A percentile compares a stretch with the other conserved stretches of the same genome.
These are phyloP conservation scores for Pachliopta kotzebuea DNA, from an alignment of 2,888 invertebrate species.

Conservation along the genomic window DNA sequence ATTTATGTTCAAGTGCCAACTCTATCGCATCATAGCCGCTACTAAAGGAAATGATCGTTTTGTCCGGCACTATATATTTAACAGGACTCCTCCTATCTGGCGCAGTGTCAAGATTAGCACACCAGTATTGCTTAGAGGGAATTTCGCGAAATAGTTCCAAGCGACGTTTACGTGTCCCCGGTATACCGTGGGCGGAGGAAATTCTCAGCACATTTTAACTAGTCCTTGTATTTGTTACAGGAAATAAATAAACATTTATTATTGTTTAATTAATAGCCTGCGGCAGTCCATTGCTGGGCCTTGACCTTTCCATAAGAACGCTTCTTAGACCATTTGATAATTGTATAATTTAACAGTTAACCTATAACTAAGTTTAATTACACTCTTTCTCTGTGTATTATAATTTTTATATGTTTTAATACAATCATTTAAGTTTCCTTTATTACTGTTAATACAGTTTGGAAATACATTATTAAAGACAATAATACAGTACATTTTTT, in stretches of 20 bases:
- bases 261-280: no score
- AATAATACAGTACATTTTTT: no score
- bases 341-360: no score
- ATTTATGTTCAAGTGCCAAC: not conserved
- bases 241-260: not conserved
- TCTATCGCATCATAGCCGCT: conserved; percentile 2
- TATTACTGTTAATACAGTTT: no score
- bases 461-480: no score
- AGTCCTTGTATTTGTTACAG: not conserved
- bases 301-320: no score
- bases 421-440: no score
- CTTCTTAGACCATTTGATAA: no score
- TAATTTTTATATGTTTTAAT: no score
- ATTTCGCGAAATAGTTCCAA: not conserved
- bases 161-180: conserved; percentile 9
- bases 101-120: conserved; percentile 17
- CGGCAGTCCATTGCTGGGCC: no score
- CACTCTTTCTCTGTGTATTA: no score
- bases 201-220: not conserved
- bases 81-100: conserved; percentile 14
- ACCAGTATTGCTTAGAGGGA: not conserved
- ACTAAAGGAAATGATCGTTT: conserved; percentile 14
- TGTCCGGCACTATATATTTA: conserved; percentile 13
- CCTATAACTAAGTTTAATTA: no score
- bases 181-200: not conserved